Percentiles rank a stretch among this genome's conserved stretches.
phyloP scores from a whole-genome alignment of 2,797 vertebrate genomes.

The Australoheros facetus region DNA sequence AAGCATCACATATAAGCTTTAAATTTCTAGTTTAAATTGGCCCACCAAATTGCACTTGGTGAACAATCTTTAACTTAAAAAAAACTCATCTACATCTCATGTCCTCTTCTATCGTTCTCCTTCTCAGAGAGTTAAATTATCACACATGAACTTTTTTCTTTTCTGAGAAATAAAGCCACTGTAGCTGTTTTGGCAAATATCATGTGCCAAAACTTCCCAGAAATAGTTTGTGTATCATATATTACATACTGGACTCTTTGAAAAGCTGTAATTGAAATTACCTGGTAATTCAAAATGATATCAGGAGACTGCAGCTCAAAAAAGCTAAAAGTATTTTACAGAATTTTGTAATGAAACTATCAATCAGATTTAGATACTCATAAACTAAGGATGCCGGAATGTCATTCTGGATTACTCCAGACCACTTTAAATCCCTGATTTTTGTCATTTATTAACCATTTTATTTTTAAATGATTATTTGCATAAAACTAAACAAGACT shows the following conservation, averaged over 20 bases:
- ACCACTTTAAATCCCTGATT: neutral
- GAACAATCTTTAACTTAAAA: neutral
- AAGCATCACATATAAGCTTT: too few species aligned
- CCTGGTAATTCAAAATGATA: neutral
- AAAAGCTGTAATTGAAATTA: neutral
- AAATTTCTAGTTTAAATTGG: too few species aligned
- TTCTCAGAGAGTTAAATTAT: neutral
- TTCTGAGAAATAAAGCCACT: neutral
- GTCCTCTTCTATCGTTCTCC: neutral
- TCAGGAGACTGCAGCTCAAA: neutral
- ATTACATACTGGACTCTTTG: neutral
- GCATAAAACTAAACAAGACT: too few species aligned
- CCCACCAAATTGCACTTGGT: neutral
- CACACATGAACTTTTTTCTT: neutral
- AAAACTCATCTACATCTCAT: neutral
- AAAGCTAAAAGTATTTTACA: neutral
- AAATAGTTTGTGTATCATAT: neutral
- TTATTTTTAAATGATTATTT: too few species aligned
- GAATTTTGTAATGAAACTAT: neutral
- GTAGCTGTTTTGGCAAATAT: neutral
- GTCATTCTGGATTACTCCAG: rapidly evolving
- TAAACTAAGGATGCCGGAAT: neutral
- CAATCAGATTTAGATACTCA: neutral
- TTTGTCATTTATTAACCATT: too few species aligned
- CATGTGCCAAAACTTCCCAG: neutral